These are phyloP conservation scores for Cherax quadricarinatus DNA, from an alignment of 1,140 invertebrate species.

Conservation along the genomic window DNA sequence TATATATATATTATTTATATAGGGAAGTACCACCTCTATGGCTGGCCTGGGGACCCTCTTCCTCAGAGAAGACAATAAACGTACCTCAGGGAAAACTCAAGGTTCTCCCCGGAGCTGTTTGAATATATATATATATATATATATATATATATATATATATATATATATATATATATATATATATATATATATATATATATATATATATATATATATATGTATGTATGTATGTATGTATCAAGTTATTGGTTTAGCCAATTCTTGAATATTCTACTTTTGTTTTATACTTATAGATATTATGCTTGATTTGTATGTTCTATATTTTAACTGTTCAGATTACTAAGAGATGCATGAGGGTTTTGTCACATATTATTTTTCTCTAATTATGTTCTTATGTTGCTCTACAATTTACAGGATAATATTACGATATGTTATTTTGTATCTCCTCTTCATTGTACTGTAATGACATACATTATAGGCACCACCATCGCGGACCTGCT, in stretches of 20 bases:
- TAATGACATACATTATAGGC: too few relatives aligned
- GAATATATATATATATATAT: constrained; percentile 8
- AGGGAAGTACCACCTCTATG: too few relatives aligned
- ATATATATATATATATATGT: constrained; percentile 46
- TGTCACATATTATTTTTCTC: neutral
- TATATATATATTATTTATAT: too few relatives aligned
- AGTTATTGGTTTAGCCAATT: too few relatives aligned
- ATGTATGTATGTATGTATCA: neutral
- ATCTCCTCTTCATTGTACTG: neutral
- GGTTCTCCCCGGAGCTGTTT: too few relatives aligned
- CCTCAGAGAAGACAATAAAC: too few relatives aligned
- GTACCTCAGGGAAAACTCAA: too few relatives aligned
- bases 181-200: constrained; percentile 40
- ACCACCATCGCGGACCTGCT: too few relatives aligned
- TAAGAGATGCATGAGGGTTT: neutral
- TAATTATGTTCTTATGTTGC: neutral
- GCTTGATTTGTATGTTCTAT: neutral
- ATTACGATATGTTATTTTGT: neutral
- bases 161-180: constrained; percentile 42
- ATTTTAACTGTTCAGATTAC: neutral
- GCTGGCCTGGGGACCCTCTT: too few relatives aligned
- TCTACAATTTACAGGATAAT: neutral
- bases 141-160: constrained; percentile 20
- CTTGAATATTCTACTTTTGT: neutral
- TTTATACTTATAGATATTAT: neutral